These are phyloP conservation scores for Triplophysa dalaica DNA, from an alignment of 2,113 vertebrate genomes.

Conservation along the genomic window DNA sequence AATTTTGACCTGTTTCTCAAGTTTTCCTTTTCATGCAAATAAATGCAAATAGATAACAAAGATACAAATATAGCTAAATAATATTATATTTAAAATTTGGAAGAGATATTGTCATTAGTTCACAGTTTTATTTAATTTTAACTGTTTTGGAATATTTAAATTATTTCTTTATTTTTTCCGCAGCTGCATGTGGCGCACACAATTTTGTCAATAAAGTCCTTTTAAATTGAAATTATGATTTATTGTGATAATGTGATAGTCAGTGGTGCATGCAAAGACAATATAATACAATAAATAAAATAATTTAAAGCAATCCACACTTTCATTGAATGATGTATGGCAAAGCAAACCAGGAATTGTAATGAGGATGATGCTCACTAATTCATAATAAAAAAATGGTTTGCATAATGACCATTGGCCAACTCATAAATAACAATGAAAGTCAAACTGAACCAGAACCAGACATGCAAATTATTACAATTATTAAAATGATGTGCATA, in stretches of 20 bases:
- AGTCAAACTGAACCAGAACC: neutral
- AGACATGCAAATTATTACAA: neutral
- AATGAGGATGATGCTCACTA: neutral
- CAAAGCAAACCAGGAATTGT: neutral
- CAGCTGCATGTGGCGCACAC: too few species aligned
- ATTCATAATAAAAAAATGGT: neutral
- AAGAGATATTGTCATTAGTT: too few species aligned
- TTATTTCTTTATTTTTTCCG: too few species aligned
- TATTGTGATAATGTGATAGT: neutral
- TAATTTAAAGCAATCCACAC: neutral
- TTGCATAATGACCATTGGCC: neutral
- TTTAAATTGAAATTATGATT: too few species aligned
- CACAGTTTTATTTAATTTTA: too few species aligned
- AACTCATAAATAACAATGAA: neutral
- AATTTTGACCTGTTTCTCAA: too few species aligned
- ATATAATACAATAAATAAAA: neutral
- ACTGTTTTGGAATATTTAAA: too few species aligned
- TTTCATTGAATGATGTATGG: neutral
- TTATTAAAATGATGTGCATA: neutral
- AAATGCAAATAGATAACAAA: too few species aligned
- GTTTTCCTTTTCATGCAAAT: too few species aligned
- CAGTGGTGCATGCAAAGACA: conserved; percentile 22
- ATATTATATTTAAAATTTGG: too few species aligned
- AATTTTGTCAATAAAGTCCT: too few species aligned
- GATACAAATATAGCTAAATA: too few species aligned